Conservation (phyloP, 2,888 invertebrate species). For the Drosophila tripunctata region DNA sequence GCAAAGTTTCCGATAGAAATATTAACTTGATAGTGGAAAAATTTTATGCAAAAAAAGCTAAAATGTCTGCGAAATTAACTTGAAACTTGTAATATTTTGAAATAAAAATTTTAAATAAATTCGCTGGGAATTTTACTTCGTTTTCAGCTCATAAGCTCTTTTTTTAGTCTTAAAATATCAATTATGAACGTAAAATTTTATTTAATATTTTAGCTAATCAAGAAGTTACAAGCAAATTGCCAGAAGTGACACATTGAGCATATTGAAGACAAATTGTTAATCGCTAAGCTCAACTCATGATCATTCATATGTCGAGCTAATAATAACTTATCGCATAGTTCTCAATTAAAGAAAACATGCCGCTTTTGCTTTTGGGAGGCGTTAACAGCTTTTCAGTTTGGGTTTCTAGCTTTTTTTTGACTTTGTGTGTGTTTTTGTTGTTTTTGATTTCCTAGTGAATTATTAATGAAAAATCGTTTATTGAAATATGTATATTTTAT, state of each 20-base stretch:
- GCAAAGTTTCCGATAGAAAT: too few relatives aligned
- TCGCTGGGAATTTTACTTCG: background rate
- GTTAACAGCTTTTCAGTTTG: constrained; percentile 51
- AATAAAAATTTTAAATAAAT: too few relatives aligned
- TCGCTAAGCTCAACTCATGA: constrained; percentile 24
- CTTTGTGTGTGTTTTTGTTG: constrained; percentile 18
- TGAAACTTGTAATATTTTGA: too few relatives aligned
- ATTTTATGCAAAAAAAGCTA: too few relatives aligned
- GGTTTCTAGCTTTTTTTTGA: too few relatives aligned
- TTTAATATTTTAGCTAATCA: background rate
- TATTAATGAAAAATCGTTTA: constrained; percentile 71
- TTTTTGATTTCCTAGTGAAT: constrained; percentile 70
- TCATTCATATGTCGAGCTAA: constrained; percentile 36
- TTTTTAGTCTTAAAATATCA: background rate
- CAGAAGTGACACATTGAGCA: constrained; percentile 28
- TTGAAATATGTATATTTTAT: constrained; percentile 72
- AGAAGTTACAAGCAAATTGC: constrained; percentile 9
- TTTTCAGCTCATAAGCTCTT: background rate
- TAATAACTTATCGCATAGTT: constrained; percentile 43
- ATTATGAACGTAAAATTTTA: background rate
- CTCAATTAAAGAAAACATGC: constrained; percentile 50
- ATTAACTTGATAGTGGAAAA: too few relatives aligned
- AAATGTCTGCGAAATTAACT: too few relatives aligned
- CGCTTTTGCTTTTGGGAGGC: constrained; percentile 40
- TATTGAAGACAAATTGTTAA: constrained; percentile 40